Evolutionary conservation across 2,888 invertebrate genomes (phyloP), one percentile per base, ranked within the genome.

Genomic region (Punctoribates punctum): DNA sequence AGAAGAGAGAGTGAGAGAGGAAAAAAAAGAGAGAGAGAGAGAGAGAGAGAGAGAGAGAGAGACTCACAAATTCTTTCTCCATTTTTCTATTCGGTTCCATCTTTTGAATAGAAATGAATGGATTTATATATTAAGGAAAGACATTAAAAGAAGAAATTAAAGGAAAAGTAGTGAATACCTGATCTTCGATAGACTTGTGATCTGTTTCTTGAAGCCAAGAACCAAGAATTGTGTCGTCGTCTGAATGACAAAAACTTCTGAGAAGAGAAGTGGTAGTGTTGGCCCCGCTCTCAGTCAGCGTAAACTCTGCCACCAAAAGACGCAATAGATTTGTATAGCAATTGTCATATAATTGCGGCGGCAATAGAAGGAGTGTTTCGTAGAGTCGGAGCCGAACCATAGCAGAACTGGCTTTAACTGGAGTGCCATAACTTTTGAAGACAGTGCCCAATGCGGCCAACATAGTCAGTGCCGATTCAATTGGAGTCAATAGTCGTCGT

Each of bases 151-250:
- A n/a, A 48, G n/a, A 48, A 11, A 17, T 17, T 6, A 6, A n/a
- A 48, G 4, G 20, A 38, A 3, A 38, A 27, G 20, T 27, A 27
- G 8, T 25, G 20, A 60, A 65, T 48, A 96, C 96, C 90, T 97
- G 97, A 86, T 97, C 96, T 85, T 98, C 98, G 80, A 98, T 94
- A 70, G 92, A 92, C 78, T 94, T 90, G 84, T 98, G 96, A 84
- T 97, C 96, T 0, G 95, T 96, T 83, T 97, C 96, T 83, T 95
- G 94, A 57, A 96, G 88, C 93, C 96, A 96, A 73, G 94, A 94
- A 15, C 96, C 96, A 48, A 97, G 86, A 75, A 98, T 90, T 60
- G 96, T 92, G 0, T 94, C 93, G 84, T 94, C 93, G 82, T 93
- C 92, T 9, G 90, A 90, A 83, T 93, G 92, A 81, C 94, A 94